Percentiles rank a stretch among this genome's conserved stretches.
Evolutionary conservation across 2,888 invertebrate genomes (phyloP).

Genomic region (Aspidapion aeneum): DNA sequence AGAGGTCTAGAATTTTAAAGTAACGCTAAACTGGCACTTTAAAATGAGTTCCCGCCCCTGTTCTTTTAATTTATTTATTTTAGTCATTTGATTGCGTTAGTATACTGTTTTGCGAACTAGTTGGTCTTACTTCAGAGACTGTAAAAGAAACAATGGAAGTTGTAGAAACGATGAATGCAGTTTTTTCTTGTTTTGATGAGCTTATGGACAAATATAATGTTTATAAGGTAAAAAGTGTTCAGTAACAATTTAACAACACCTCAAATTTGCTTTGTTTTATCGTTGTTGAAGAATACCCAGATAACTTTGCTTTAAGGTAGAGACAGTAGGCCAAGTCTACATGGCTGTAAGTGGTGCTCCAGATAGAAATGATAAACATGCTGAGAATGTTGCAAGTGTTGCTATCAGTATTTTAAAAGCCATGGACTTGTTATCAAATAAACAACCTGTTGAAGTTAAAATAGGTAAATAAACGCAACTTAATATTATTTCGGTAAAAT

Average conservation of each 20-base stretch:
- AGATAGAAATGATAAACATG: conserved; percentile 68
- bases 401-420: conserved; percentile 69
- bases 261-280: too few species aligned
- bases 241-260: background rate
- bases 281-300: background rate
- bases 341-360: conserved; percentile 90
- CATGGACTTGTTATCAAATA: conserved; percentile 58
- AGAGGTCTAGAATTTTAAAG: too few species aligned
- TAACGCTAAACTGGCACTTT: too few species aligned
- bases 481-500: too few species aligned
- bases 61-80: too few species aligned
- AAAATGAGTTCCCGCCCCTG: too few species aligned
- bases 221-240: conserved; percentile 63
- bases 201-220: conserved; percentile 78
- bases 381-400: conserved; percentile 71
- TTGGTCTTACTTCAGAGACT: conserved; percentile 54
- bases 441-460: conserved; percentile 55
- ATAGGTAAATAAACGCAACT: conserved; percentile 50
- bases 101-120: conserved; percentile 71
- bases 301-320: conserved; percentile 58
- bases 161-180: conserved; percentile 76
- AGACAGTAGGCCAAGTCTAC: conserved; percentile 84
- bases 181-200: conserved; percentile 78
- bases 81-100: conserved; percentile 74
- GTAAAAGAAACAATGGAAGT: conserved; percentile 66